phyloP scores from a whole-genome alignment of 2,888 invertebrate genomes.

The Crepidodera aurea region DNA sequence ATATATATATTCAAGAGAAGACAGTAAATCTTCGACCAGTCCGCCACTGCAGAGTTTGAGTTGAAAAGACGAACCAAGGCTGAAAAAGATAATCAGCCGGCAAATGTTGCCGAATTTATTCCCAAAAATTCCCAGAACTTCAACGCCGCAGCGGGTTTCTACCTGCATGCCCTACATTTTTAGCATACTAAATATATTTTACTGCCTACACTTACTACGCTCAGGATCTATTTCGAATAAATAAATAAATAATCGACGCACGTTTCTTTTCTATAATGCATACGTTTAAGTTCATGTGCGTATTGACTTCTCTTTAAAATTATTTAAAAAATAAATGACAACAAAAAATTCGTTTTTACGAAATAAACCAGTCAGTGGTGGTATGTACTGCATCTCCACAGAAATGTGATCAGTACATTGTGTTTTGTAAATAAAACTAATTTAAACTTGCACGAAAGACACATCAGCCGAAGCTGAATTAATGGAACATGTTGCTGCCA shows the following conservation, averaged over 20 bases:
- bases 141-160: neutral
- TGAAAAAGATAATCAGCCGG: slow-evolving; percentile 20
- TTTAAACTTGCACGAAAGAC: neutral
- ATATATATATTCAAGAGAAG: too few species aligned
- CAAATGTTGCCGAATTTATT: slow-evolving; percentile 27
- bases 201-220: neutral
- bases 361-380: neutral
- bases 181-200: neutral
- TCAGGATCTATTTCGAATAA: neutral
- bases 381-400: too few species aligned
- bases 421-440: too few species aligned
- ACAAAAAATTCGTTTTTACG: neutral
- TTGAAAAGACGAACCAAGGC: slow-evolving; percentile 28
- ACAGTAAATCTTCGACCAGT: too few species aligned
- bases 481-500: too few species aligned
- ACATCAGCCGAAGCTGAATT: too few species aligned
- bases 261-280: neutral
- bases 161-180: neutral
- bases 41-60: slow-evolving; percentile 11
- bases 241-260: neutral
- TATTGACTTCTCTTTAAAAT: too few species aligned
- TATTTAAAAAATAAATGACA: too few species aligned
- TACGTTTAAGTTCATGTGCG: too few species aligned
- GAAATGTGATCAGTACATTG: too few species aligned
- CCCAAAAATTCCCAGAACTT: slow-evolving; percentile 22